A percentile compares a stretch with the other conserved stretches of the same genome.
These are phyloP conservation scores for Bilobella aurantiaca DNA, from an alignment of 1,140 invertebrate species.

Conservation along the genomic window DNA sequence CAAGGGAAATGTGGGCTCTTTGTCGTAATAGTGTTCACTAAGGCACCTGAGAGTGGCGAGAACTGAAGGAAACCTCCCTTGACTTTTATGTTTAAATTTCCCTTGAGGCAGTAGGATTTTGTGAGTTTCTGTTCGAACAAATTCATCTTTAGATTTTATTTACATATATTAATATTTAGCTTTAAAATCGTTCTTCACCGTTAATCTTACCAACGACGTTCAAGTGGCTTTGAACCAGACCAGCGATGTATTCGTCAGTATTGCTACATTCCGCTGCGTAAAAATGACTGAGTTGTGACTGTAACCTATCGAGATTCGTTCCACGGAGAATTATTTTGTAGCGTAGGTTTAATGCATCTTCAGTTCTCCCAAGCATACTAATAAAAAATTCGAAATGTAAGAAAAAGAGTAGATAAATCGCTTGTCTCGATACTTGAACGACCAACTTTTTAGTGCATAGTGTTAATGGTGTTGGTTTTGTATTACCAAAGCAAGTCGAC, in stretches of 20 bases:
- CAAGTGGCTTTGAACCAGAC: constrained; percentile 19
- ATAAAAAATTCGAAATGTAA: too few relatives aligned
- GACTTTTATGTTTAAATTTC: not conserved
- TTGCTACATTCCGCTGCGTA: constrained; percentile 24
- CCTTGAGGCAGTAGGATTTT: constrained; percentile 14
- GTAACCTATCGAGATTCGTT: constrained; percentile 26
- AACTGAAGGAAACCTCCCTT: constrained; percentile 20
- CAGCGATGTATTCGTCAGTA: constrained; percentile 25
- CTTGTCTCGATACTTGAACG: too few relatives aligned
- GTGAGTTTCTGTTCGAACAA: constrained; percentile 12
- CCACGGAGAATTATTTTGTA: constrained; percentile 31
- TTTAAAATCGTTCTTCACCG: not conserved
- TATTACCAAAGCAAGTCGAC: constrained; percentile 46
- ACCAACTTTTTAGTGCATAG: too few relatives aligned
- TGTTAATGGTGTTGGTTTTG: constrained; percentile 6
- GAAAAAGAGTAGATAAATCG: too few relatives aligned
- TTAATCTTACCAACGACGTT: constrained; percentile 19
- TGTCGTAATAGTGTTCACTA: constrained; percentile 23
- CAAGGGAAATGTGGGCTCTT: not conserved
- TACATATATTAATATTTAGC: not conserved
- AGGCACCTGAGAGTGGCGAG: constrained; percentile 24
- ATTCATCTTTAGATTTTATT: not conserved
- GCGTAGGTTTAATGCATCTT: constrained; percentile 38
- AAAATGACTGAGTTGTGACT: constrained; percentile 30
- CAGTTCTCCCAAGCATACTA: constrained; percentile 44